Base-by-base conservation (phyloP, 2,113 vertebrate species). In the Sinocyclocheilus rhinocerous region DNA sequence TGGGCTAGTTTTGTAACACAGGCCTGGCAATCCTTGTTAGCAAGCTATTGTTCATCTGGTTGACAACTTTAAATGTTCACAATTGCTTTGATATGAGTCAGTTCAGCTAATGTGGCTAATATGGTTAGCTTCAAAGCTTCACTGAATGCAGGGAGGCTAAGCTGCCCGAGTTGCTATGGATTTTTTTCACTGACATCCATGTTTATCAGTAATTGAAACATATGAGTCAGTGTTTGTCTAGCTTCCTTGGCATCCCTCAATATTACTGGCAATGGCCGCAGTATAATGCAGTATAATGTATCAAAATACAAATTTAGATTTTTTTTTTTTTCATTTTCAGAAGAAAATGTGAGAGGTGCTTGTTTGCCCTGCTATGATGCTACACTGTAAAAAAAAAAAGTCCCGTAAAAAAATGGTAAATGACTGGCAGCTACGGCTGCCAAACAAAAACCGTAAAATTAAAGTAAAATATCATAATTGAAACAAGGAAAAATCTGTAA, bases 141-240 rank as follows among this genome's bases (percentile, higher is more conserved):
- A 61, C 39, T 42, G 22, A 80, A 13, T 63, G 33, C 57, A 63
- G 36, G 7, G 7, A 33, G 29, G 10, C 67, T n/a, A 36, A 83
- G 29, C 20, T 33, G 6, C 33, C 67, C 69, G 29, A 13, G 24
- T 50, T 42, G 42, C 55, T 76, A 61, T 29, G 13, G 15, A 65
- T 57, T 59, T 36, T 63, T 65, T 24, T n/a, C 20, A 20, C 24
- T 61, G 73, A 79, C 55, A 70, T 70, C 73, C 10, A 36, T 22
- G 72, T 82, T 65, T 26, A 76, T 61, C 55, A 78, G 67, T 81
- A 80, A 76, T 36, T 48, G 67, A 13, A 45, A 63, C 26, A 18
- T 8, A 0, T 26, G 11, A 50, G 16, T 55, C 29, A 72, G 22
- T 77, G 50, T n/a, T 22, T 61, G 50, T 78, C 26, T 39, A 57